These are phyloP conservation scores for Callyntrura guangdongensis DNA, from an alignment of 2,888 invertebrate genomes.

Conservation along the genomic window DNA sequence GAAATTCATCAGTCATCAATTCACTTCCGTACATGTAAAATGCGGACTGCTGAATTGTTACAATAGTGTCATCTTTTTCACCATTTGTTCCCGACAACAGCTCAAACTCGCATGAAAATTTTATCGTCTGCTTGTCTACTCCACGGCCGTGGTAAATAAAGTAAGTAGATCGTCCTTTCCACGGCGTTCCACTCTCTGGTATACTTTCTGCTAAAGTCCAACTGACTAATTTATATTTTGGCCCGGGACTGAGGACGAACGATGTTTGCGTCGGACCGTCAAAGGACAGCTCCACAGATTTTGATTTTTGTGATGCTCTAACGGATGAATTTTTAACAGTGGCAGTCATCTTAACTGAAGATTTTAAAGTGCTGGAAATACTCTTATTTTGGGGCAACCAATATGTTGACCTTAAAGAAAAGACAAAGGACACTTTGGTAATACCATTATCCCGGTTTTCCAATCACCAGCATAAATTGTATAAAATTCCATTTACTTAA, in stretches of 20 bases:
- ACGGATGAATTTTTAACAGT: slow-evolving; percentile 66
- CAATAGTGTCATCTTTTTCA: slow-evolving; percentile 36
- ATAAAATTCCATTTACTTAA: slow-evolving; percentile 78
- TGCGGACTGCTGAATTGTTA: slow-evolving; percentile 79
- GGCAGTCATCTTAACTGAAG: slow-evolving; percentile 73
- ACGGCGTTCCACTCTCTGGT: slow-evolving; percentile 85
- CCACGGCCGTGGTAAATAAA: slow-evolving; percentile 86
- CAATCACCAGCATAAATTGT: slow-evolving; percentile 11
- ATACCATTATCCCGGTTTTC: too few relatives aligned
- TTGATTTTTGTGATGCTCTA: slow-evolving; percentile 41
- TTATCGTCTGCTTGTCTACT: slow-evolving; percentile 73
- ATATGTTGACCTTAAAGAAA: slow-evolving; percentile 79
- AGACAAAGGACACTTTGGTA: background rate
- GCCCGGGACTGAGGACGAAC: slow-evolving; percentile 86
- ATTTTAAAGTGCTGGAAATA: slow-evolving; percentile 70
- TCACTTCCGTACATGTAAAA: slow-evolving; percentile 79
- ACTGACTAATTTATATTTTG: slow-evolving; percentile 85
- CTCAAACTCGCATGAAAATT: slow-evolving; percentile 77
- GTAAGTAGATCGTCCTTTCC: slow-evolving; percentile 86
- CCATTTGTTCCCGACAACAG: background rate
- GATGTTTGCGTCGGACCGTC: slow-evolving; percentile 87
- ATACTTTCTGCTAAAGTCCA: slow-evolving; percentile 86
- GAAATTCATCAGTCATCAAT: slow-evolving; percentile 74
- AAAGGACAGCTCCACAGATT: slow-evolving; percentile 77
- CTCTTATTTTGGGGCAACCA: slow-evolving; percentile 80